Evolutionary conservation across 2,113 vertebrate genomes (phyloP), one percentile per base, ranked within the genome.

Genomic region (Cercopithecus mona): DNA sequence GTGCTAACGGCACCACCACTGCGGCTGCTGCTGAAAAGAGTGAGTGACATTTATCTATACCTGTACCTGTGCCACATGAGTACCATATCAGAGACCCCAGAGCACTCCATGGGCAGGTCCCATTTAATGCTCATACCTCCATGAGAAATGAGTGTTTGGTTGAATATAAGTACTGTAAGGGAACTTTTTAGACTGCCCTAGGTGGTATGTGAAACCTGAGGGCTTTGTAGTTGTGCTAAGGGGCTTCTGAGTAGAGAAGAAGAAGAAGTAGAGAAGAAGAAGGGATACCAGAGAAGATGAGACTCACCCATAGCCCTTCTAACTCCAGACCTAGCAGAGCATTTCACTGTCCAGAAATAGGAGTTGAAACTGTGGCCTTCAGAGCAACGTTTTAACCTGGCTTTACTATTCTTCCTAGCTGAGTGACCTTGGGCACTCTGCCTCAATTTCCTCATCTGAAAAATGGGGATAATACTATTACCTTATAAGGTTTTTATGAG

Each of bases 1-100:
- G 17, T 30, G 48, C 32, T 59, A 57, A 13, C 25, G 11, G 38
- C 38, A 35, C 18, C 6, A 8, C 4, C 9, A 2, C n/a, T 0
- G 6, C 11, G 5, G 30, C 3, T 7, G 18, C 40, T 52, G 13
- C 6, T 32, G 22, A 48, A 23, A 72, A 14, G 14, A 25, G 27
- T 20, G 20, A 8, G 27, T 20, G 20, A 6, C 9, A 22, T 5
- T 25, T 9, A 2, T 38, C 70, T 45, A 2, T 38, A 4, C 16
- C 64, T 9, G 43, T 2, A 0, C 43, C 27, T 35, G 6, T 30
- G 23, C 40, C 23, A 12, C 57, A 45, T 52, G 45, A 25, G 27
- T 12, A 3, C 27, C 2, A 18, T 43, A 17, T 38, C 25, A 27
- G 35, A 80, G 25, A 45, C 50, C 35, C 30, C 22, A 7, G 9